Base-by-base conservation (phyloP, 2,888 invertebrate genomes). In the Agrochola macilenta region DNA sequence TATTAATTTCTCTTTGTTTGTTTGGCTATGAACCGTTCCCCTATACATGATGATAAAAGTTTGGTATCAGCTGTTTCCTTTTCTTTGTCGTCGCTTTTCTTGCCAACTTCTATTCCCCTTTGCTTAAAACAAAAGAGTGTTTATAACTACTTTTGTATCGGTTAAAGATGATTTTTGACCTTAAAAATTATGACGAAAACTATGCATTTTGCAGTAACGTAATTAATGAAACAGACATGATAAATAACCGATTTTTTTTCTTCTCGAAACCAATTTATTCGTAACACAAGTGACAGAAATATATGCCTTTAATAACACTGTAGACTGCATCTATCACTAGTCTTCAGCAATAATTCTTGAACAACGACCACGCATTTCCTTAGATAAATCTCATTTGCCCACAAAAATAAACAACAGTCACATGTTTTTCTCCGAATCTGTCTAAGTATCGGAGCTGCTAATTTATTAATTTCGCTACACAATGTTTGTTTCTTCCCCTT, bases 1-100 rank as follows among this genome's bases (percentile, higher is more conserved):
- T 95, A 96, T 96, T 95, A 95, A 96, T 96, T 95, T 93, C 92
- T 88, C 93, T 93, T 93, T 94, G 94, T 95, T 95, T 94, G 95
- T 92, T 76, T 92, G 91, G 89, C 89, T 89, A 91, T 94, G 95
- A 95, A 94, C 93, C 94, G 93, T 83, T 88, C 86, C 89, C 89
- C 88, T 86, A 84, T 80, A 87, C 78, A 77, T 63, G 72, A 83
- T 79, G 81, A 79, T 86, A 79, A 79, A 83, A 78, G 78, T 82
- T 70, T 76, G 54, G 70, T 76, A 75, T 86, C 79, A 90, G 90
- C 89, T 72, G 79, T 49, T 84, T 49, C 71, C 20, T 30, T 43
- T 54, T 65, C 52, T 52, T 26, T 7, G 20, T 17, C 17, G 49
- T 66, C n/a, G 26, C 43, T 58, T 78, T 79, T 49, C 46, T 35